Conservation (phyloP, 2,797 vertebrate species). For the Microcaecilia unicolor region DNA sequence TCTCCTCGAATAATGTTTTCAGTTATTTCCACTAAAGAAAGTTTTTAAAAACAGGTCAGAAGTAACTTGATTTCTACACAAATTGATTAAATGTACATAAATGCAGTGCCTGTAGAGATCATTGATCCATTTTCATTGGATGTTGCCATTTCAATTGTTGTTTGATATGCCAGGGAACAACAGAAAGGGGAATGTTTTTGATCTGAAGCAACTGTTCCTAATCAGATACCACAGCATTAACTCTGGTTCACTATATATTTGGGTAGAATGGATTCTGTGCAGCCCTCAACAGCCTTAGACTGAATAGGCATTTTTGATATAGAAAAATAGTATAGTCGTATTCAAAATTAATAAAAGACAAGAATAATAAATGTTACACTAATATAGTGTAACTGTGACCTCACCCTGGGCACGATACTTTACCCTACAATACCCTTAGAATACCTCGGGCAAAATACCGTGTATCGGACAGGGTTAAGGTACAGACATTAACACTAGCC, state of each 20-base stretch:
- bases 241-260: constrained; percentile 45
- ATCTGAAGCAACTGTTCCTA: constrained; percentile 67
- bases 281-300: constrained; percentile 14
- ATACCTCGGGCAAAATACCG: too few relatives aligned
- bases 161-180: constrained; percentile 71
- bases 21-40: constrained; percentile 79
- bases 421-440: too few relatives aligned
- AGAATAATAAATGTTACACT: too few relatives aligned
- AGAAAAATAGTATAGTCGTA: too few relatives aligned
- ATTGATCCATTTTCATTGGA: constrained; percentile 73
- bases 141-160: constrained; percentile 69
- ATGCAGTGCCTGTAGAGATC: constrained; percentile 67
- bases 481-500: too few relatives aligned
- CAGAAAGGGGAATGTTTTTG: constrained; percentile 41
- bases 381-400: too few relatives aligned
- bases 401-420: too few relatives aligned
- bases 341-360: too few relatives aligned
- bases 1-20: constrained; percentile 78
- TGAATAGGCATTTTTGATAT: too few relatives aligned
- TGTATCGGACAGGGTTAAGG: too few relatives aligned
- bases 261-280: constrained; percentile 8
- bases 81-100: constrained; percentile 80
- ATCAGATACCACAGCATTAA: constrained; percentile 74
- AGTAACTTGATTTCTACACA: constrained; percentile 64
- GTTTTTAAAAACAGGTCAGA: constrained; percentile 22